Conservation (phyloP, 1,140 invertebrate species). For the Argopecten irradians region DNA sequence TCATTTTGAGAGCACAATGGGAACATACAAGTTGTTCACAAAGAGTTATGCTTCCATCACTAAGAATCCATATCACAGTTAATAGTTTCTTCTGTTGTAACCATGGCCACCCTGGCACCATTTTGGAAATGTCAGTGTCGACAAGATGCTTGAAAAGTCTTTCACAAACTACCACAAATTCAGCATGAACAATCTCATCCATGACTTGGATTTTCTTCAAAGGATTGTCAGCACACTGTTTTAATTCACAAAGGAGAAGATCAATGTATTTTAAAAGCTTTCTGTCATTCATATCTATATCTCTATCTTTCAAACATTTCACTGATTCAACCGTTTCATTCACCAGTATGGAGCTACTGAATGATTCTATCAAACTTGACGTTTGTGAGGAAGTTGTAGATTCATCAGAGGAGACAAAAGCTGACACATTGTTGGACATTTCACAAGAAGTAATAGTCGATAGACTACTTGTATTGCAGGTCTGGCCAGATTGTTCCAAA, state of each 20-base stretch:
- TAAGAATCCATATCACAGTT: background rate
- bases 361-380: background rate
- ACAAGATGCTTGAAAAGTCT: background rate
- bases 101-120: background rate
- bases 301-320: constrained; percentile 14
- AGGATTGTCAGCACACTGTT: background rate
- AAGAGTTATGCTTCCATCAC: background rate
- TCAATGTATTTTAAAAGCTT: constrained; percentile 8
- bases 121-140: background rate
- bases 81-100: background rate
- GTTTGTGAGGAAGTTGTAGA: background rate
- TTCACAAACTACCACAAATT: background rate
- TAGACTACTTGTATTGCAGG: background rate
- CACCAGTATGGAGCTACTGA: background rate
- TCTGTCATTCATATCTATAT: background rate
- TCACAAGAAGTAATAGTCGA: background rate
- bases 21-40: background rate
- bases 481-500: background rate
- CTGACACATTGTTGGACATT: background rate
- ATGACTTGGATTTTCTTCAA: constrained; percentile 9
- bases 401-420: background rate
- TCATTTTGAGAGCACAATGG: constrained; percentile 24
- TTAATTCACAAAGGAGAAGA: background rate
- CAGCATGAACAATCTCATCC: background rate
- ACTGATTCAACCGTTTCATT: background rate